These are phyloP conservation scores for Pyralis farinalis DNA, from an alignment of 2,888 invertebrate species.

Conservation along the genomic window DNA sequence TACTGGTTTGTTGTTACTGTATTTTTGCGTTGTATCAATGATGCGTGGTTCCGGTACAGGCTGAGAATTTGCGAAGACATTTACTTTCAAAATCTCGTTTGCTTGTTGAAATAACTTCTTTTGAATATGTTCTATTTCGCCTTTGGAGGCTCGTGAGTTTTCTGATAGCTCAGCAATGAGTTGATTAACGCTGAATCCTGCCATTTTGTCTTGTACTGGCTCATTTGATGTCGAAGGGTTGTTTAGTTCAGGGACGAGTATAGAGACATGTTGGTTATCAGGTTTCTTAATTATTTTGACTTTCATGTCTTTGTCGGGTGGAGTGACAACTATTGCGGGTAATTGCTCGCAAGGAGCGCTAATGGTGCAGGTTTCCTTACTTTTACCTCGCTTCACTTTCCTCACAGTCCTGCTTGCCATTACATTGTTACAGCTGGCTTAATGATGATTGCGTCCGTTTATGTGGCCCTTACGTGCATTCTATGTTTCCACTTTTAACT, in stretches of 20 bases:
- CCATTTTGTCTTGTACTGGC: constrained; percentile 38
- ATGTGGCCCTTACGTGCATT: constrained; percentile 28
- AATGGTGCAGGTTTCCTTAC: constrained; percentile 39
- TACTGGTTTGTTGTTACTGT: constrained; percentile 44
- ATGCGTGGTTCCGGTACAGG: constrained; percentile 46
- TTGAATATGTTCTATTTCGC: constrained; percentile 71
- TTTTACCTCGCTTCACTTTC: constrained; percentile 85
- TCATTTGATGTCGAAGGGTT: constrained; percentile 25
- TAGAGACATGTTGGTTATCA: constrained; percentile 32
- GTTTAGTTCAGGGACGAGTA: constrained; percentile 12
- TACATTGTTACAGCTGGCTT: constrained; percentile 71
- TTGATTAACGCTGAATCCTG: constrained; percentile 64
- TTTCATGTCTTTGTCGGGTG: constrained; percentile 64
- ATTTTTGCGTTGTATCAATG: constrained; percentile 57
- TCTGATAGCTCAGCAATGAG: constrained; percentile 68
- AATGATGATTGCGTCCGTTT: constrained; percentile 50
- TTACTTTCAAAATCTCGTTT: constrained; percentile 73
- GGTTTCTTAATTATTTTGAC: constrained; percentile 45
- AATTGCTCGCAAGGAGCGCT: constrained; percentile 31
- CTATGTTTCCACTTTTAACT: constrained; percentile 16
- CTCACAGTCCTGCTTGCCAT: constrained; percentile 86
- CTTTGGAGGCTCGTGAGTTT: constrained; percentile 66
- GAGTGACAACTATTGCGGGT: constrained; percentile 59
- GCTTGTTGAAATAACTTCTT: constrained; percentile 66
- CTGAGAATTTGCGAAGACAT: constrained; percentile 55